phyloP scores from a whole-genome alignment of 35 echinoderm and acorn worm genomes.

The Heliocidaris tuberculata region DNA sequence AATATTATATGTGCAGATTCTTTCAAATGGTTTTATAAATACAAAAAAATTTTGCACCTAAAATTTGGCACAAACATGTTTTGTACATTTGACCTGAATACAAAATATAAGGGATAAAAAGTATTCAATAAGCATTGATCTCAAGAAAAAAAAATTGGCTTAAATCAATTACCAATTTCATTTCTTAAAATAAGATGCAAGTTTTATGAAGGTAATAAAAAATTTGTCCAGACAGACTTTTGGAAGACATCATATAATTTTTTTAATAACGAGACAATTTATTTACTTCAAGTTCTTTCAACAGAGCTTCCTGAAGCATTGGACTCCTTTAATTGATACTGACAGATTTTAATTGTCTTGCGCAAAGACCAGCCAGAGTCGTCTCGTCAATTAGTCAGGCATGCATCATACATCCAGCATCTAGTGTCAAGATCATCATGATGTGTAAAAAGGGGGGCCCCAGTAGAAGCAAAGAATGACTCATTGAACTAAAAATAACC shows the following conservation, averaged over 20 bases:
- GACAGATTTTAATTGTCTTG: neutral
- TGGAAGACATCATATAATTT: neutral
- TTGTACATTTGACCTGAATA: too few species aligned
- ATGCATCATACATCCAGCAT: neutral
- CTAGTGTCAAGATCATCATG: neutral
- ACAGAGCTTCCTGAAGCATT: neutral
- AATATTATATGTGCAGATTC: too few species aligned
- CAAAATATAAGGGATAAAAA: too few species aligned
- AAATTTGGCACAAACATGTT: too few species aligned
- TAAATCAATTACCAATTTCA: neutral
- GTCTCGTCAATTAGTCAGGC: neutral
- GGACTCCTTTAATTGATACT: neutral
- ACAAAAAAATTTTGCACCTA: too few species aligned
- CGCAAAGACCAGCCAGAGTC: neutral
- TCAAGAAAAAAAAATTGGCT: neutral
- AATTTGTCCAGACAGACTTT: neutral
- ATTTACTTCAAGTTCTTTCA: neutral
- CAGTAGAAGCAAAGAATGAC: neutral
- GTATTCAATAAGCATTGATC: too few species aligned
- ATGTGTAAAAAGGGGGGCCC: neutral
- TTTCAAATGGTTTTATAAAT: too few species aligned
- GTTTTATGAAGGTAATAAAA: neutral
- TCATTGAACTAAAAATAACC: constrained; percentile 26
- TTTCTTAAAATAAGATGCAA: neutral
- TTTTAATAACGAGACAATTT: neutral